Evolutionary conservation across 2,888 invertebrate genomes (phyloP), one percentile per base, ranked within the genome.

Genomic region (Tinea trinotella): DNA sequence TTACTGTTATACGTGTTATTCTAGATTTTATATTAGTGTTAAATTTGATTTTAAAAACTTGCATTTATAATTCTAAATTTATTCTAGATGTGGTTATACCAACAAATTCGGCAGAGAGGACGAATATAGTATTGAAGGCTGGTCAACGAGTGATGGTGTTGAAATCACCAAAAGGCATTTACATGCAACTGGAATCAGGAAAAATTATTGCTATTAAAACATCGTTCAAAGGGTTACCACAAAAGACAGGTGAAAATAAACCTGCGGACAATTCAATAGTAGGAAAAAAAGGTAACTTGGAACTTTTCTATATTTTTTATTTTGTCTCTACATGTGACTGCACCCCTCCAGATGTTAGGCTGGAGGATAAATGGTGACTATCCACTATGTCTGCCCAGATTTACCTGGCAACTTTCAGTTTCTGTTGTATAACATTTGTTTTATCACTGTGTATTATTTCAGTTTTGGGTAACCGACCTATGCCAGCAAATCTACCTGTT

Each of bases 111-210:
- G 93, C 94, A 0, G 95, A 96, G 62, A 93, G 95, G 68, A 92
- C 94, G 5, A 95, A 94, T 62, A 96, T 97, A 57, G 94, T 95
- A 12, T 86, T 98, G 53, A 96, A 96, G 69, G 96, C 97, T 0
- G 98, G 98, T 0, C 96, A 98, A 71, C 91, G 96, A 62, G 97
- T 98, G 0, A 93, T 97, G 89, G 96, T 98, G 3, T 87, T 98
- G 35, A 96, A 97, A 74, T 97, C 97, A 5, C 94, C 96, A 0
- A 97, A 97, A 76, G 98, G 98, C 49, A 97, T 98, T 60, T 98
- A 98, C 77, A 95, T 98, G 91, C 94, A 97, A 64, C 82, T 97
- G 46, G 95, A 96, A 68, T 96, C 95, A 62, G 97, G 97, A 20
- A 96, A 97, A 80, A 96, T 98, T 57, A 96, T 98, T 59, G 96